These are phyloP conservation scores for Propithecus perrieri DNA, from an alignment of 2,797 vertebrate species.

Conservation along the genomic window DNA sequence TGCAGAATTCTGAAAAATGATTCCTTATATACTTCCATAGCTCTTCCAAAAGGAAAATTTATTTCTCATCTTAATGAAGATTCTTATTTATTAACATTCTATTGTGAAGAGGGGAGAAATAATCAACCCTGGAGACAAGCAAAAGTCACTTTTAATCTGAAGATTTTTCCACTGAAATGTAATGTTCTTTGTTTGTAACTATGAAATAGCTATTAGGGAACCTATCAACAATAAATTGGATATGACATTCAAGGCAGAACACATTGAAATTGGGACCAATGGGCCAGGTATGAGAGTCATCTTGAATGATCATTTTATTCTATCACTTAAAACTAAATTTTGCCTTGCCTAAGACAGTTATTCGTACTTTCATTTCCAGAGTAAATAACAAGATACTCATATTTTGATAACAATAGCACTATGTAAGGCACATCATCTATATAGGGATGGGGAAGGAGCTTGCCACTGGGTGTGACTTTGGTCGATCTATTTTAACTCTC, in stretches of 20 bases:
- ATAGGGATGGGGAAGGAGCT: not conserved
- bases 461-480: not conserved
- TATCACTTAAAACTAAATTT: slow-evolving; percentile 22
- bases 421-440: not conserved
- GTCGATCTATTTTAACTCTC: not conserved
- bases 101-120: not conserved
- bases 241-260: not conserved
- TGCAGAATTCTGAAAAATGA: slow-evolving; percentile 1
- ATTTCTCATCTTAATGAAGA: slow-evolving; percentile 29
- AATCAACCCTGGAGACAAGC: not conserved
- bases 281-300: not conserved
- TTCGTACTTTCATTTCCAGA: not conserved
- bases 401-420: not conserved
- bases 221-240: not conserved
- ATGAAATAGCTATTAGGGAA: not conserved
- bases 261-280: not conserved
- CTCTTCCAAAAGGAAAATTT: slow-evolving; percentile 29
- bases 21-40: not conserved
- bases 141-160: slow-evolving; percentile 20
- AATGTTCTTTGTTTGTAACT: slow-evolving; percentile 37
- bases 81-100: slow-evolving; percentile 5
- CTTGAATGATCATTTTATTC: slow-evolving; percentile 9
- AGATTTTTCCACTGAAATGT: not conserved
- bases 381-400: not conserved
- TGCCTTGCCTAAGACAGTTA: not conserved